These are phyloP conservation scores for Danio albolineatus DNA, from an alignment of 2,797 vertebrate species.

Conservation along the genomic window DNA sequence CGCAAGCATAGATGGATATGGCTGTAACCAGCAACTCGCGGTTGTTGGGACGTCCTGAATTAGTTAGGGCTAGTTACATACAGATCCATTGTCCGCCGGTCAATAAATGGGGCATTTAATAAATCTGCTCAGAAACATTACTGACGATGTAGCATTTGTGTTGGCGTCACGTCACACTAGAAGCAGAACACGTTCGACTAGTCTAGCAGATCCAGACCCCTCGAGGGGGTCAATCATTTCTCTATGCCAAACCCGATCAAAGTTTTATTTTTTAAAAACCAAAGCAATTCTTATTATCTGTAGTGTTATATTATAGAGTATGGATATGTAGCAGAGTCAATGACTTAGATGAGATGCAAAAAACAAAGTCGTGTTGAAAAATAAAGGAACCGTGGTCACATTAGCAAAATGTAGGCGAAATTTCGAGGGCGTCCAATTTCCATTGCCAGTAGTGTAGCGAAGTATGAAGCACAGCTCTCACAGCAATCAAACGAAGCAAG, in stretches of 20 bases:
- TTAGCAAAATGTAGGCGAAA: neutral
- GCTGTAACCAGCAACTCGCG: slow-evolving; percentile 25
- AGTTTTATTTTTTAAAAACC: slow-evolving; percentile 86
- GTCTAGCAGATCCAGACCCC: slow-evolving; percentile 46
- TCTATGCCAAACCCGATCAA: slow-evolving; percentile 83
- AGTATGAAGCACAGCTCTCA: neutral
- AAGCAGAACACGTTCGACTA: slow-evolving; percentile 35
- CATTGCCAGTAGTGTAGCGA: neutral
- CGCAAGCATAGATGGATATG: slow-evolving; percentile 28
- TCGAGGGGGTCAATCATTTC: slow-evolving; percentile 72
- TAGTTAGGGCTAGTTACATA: slow-evolving; percentile 18
- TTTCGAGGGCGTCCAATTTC: neutral
- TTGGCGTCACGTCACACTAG: slow-evolving; percentile 49
- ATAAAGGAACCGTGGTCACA: slow-evolving; percentile 12
- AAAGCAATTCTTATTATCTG: slow-evolving; percentile 82
- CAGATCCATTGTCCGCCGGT: slow-evolving; percentile 23
- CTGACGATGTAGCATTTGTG: slow-evolving; percentile 76
- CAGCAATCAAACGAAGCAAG: neutral
- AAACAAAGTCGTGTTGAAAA: slow-evolving; percentile 60
- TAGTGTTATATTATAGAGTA: slow-evolving; percentile 68
- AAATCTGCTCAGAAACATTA: slow-evolving; percentile 29
- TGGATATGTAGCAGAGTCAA: slow-evolving; percentile 86
- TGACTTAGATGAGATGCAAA: slow-evolving; percentile 85
- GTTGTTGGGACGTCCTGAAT: neutral
- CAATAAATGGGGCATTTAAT: slow-evolving; percentile 40